phyloP scores from a whole-genome alignment of 2,113 vertebrate genomes.

The Boulengeromyrus knoepffleri region DNA sequence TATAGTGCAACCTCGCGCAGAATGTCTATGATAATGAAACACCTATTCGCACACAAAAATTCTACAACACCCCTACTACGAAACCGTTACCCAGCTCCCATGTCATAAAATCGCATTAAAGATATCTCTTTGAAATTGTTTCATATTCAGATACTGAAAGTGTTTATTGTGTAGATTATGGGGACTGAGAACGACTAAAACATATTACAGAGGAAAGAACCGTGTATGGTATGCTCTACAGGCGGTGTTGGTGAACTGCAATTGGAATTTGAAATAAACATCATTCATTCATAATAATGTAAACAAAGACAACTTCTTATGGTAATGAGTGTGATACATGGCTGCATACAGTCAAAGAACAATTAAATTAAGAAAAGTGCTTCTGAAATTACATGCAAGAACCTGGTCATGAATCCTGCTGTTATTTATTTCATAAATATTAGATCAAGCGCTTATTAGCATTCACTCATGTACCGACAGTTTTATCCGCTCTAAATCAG shows the following conservation, averaged over 20 bases:
- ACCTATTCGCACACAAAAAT: background rate
- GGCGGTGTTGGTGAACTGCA: conserved; percentile 1
- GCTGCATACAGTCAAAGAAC: background rate
- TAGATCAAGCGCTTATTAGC: background rate
- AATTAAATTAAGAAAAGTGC: background rate
- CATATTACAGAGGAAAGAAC: background rate
- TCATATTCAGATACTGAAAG: background rate
- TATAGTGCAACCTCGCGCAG: background rate
- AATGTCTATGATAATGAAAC: background rate
- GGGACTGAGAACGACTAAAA: background rate
- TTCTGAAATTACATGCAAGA: background rate
- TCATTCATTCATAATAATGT: background rate
- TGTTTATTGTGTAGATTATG: background rate
- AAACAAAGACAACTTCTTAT: background rate
- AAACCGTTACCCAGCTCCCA: background rate
- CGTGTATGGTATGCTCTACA: background rate
- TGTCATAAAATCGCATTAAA: background rate
- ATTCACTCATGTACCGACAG: background rate
- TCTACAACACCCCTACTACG: background rate
- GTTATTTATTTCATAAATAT: background rate
- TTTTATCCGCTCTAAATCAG: background rate
- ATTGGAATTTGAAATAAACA: background rate
- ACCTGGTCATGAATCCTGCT: background rate
- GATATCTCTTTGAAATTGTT: background rate
- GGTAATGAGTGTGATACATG: background rate